phyloP scores from a whole-genome alignment of 1,140 invertebrate species.

The Matsumurasca onukii region DNA sequence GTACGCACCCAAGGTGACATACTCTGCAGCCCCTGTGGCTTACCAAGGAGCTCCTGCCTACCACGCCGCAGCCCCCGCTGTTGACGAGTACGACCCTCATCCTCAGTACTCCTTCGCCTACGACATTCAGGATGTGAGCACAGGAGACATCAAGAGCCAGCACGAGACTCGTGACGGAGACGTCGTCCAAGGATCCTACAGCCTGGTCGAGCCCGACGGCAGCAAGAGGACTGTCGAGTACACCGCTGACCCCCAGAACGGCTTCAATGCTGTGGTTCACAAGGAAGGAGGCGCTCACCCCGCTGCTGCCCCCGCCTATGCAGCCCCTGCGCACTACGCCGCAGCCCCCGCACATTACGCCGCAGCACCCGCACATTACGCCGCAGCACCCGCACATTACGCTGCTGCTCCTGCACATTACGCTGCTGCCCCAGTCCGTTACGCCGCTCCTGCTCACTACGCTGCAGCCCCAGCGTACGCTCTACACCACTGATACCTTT shows the following conservation, averaged over 20 bases:
- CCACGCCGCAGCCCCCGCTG: conserved; percentile 21
- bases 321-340: conserved; percentile 2
- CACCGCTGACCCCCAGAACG: conserved; percentile 17
- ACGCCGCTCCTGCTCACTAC: too few species aligned
- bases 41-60: conserved; percentile 31
- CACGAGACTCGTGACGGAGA: conserved; percentile 52
- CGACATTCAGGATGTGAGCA: conserved; percentile 54
- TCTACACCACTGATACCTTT: neutral
- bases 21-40: conserved; percentile 27
- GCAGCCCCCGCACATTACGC: conserved; percentile 11
- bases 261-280: conserved; percentile 21
- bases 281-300: conserved; percentile 18
- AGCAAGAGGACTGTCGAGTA: conserved; percentile 14
- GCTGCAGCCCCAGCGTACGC: conserved; percentile 22
- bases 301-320: neutral
- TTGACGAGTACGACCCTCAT: conserved; percentile 58
- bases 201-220: conserved; percentile 16
- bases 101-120: conserved; percentile 56
- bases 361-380: conserved; percentile 23
- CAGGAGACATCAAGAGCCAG: conserved; percentile 54
- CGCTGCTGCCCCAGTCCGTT: too few species aligned
- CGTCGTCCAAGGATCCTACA: conserved; percentile 31
- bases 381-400: conserved; percentile 24
- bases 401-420: conserved; percentile 14
- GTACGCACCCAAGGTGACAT: conserved; percentile 12